These are phyloP conservation scores for Philereme transversata DNA, from an alignment of 2,888 invertebrate species.

Conservation along the genomic window DNA sequence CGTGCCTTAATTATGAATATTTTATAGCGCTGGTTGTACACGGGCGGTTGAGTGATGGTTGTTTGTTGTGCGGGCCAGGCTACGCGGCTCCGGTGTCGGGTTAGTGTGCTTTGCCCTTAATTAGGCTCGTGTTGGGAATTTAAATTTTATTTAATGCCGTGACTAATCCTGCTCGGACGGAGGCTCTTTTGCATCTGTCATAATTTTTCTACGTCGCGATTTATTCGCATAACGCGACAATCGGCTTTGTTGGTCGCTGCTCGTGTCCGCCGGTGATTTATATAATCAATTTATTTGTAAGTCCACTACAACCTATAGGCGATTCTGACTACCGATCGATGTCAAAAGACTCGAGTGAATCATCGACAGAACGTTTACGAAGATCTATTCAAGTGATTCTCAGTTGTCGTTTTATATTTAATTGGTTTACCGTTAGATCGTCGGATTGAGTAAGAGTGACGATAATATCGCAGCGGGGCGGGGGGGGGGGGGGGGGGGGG, in stretches of 20 bases:
- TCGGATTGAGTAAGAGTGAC: slow-evolving; percentile 59
- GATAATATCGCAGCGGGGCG: slow-evolving; percentile 67
- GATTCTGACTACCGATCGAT: slow-evolving; percentile 56
- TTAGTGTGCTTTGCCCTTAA: slow-evolving; percentile 68
- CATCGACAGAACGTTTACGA: slow-evolving; percentile 54
- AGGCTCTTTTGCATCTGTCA: slow-evolving; percentile 74
- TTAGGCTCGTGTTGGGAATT: slow-evolving; percentile 64
- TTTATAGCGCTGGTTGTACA: slow-evolving; percentile 47
- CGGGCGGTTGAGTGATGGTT: slow-evolving; percentile 48
- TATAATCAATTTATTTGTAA: slow-evolving; percentile 70
- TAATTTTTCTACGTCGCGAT: slow-evolving; percentile 83
- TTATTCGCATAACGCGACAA: slow-evolving; percentile 75
- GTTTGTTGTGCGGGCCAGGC: slow-evolving; percentile 50
- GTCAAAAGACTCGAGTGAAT: slow-evolving; percentile 59
- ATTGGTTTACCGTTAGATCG: slow-evolving; percentile 63
- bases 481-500: slow-evolving; percentile 22
- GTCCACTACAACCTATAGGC: slow-evolving; percentile 49
- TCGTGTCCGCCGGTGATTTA: slow-evolving; percentile 58
- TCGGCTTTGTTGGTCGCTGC: slow-evolving; percentile 66
- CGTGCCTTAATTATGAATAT: slow-evolving; percentile 60
- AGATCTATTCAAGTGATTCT: slow-evolving; percentile 65
- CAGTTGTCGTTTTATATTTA: slow-evolving; percentile 59
- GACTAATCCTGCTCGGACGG: slow-evolving; percentile 67
- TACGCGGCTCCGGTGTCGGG: slow-evolving; percentile 47
- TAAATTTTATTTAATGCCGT: slow-evolving; percentile 75